phyloP scores from a whole-genome alignment of 2,797 vertebrate species.

The Protonibea diacanthus region DNA sequence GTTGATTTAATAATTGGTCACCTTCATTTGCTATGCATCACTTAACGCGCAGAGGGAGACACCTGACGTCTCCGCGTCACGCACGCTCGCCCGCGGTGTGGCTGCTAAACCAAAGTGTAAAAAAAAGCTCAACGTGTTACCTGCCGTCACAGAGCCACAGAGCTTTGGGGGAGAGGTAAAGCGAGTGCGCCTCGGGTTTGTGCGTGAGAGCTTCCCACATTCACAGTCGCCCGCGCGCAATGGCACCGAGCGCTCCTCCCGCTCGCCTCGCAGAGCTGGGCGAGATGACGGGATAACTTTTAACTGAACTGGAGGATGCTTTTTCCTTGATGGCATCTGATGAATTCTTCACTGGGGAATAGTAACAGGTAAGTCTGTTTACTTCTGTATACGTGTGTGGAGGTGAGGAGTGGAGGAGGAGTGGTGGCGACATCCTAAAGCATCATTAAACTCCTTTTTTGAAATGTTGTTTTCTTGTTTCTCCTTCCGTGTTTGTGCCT shows the following conservation, averaged over 20 bases:
- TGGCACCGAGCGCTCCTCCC: constrained; percentile 71
- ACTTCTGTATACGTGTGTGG: not conserved
- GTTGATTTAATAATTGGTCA: not conserved
- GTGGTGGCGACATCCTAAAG: too few species aligned
- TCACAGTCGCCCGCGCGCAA: constrained; percentile 62
- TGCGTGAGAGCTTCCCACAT: constrained; percentile 32
- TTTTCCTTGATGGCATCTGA: constrained; percentile 67
- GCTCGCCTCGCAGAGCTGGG: constrained; percentile 44
- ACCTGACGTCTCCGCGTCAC: constrained; percentile 51
- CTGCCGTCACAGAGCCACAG: constrained; percentile 6
- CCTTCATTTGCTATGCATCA: constrained; percentile 5
- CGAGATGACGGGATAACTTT: constrained; percentile 70
- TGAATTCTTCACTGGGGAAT: constrained; percentile 65
- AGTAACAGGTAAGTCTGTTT: constrained; percentile 70
- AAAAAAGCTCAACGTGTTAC: constrained; percentile 2
- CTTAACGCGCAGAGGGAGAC: constrained; percentile 17
- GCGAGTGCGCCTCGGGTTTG: constrained; percentile 41
- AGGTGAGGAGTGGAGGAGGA: too few species aligned
- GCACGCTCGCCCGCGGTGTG: constrained; percentile 28
- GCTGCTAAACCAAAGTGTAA: constrained; percentile 4
- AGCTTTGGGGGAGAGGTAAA: constrained; percentile 18
- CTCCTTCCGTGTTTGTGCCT: not conserved
- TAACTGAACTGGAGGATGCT: constrained; percentile 53
- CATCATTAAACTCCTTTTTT: not conserved
- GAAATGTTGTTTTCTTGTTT: constrained; percentile 6